These are phyloP conservation scores for Blastomussa wellsi DNA, from an alignment of 92 coral and sea anemone species.

Conservation along the genomic window DNA sequence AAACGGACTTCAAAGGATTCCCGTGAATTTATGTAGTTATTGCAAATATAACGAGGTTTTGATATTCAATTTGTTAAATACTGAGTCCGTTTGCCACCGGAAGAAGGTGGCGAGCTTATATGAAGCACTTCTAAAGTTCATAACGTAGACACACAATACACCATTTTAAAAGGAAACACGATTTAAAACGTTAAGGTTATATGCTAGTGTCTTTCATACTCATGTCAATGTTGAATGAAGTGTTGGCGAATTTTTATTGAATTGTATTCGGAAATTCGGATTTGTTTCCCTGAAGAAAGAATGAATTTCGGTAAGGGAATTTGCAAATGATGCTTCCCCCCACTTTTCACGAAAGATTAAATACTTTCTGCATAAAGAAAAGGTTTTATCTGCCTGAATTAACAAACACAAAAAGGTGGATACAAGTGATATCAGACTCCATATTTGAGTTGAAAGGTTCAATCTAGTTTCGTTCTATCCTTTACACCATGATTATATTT, in stretches of 20 bases:
- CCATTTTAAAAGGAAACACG: not conserved
- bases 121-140: slow-evolving; percentile 17
- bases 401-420: not conserved
- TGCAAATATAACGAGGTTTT: not conserved
- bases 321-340: not conserved
- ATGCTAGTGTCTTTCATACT: not conserved
- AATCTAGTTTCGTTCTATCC: not conserved
- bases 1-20: not conserved
- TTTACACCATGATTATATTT: not conserved
- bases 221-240: not conserved
- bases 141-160: slow-evolving; percentile 20
- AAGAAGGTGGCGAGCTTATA: not conserved
- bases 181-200: not conserved
- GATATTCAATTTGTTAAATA: not conserved
- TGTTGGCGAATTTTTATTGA: not conserved
- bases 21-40: not conserved
- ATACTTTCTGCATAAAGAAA: not conserved
- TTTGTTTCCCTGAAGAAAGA: not conserved
- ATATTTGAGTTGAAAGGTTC: not conserved
- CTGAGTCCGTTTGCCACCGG: not conserved
- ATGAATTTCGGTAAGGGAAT: not conserved
- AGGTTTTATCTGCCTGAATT: not conserved
- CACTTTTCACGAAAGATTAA: not conserved
- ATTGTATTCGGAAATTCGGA: not conserved
- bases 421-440: not conserved